A percentile compares a stretch with the other conserved stretches of the same genome.
These are phyloP conservation scores for Saccopteryx leptura DNA, from an alignment of 2,113 vertebrate genomes.

Conservation along the genomic window DNA sequence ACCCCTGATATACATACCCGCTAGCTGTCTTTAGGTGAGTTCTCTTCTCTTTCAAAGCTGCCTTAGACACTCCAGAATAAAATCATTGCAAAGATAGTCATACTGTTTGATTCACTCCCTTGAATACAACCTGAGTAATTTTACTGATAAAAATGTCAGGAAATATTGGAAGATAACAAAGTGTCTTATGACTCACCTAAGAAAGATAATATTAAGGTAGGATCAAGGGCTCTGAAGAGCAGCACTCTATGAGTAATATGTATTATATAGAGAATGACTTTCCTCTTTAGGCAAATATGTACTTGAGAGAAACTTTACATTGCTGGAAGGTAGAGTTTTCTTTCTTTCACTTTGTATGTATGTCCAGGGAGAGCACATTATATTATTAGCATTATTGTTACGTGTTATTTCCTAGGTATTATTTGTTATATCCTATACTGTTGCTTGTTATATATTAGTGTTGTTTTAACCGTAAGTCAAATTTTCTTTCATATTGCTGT, in stretches of 20 bases:
- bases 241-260: slow-evolving; percentile 63
- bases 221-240: slow-evolving; percentile 58
- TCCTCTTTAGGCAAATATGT: slow-evolving; percentile 46
- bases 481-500: slow-evolving; percentile 46
- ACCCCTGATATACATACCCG: not conserved
- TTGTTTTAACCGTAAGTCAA: not conserved
- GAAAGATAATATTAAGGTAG: slow-evolving; percentile 55
- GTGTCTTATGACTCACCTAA: slow-evolving; percentile 55
- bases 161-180: slow-evolving; percentile 67
- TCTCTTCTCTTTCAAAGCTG: slow-evolving; percentile 42
- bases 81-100: not conserved
- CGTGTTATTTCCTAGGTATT: not conserved
- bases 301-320: slow-evolving; percentile 59
- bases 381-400: not conserved
- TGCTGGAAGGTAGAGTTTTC: slow-evolving; percentile 31
- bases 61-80: slow-evolving; percentile 38
- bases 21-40: slow-evolving; percentile 36
- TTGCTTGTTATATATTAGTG: too few species aligned
- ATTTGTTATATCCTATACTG: too few species aligned
- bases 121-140: slow-evolving; percentile 61
- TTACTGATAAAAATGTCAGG: slow-evolving; percentile 66
- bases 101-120: slow-evolving; percentile 41
- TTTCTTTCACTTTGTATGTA: not conserved
- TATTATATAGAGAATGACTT: not conserved
- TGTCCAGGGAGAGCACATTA: not conserved